Percentiles rank a stretch among this genome's conserved stretches.
These are phyloP conservation scores for Trichoplusia ni DNA, from an alignment of 1,140 invertebrate genomes.

Conservation along the genomic window DNA sequence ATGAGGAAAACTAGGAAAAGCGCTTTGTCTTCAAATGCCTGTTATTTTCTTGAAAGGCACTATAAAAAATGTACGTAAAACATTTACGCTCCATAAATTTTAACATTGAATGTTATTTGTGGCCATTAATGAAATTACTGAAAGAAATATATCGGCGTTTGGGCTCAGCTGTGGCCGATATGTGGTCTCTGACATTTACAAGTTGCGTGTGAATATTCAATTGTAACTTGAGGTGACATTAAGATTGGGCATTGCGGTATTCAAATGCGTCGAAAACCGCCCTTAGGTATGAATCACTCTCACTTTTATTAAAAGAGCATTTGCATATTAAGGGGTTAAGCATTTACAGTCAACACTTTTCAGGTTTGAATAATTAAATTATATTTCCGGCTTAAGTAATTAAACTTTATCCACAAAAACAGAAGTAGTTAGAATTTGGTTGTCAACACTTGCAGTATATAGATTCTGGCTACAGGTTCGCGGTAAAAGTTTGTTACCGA, in stretches of 20 bases:
- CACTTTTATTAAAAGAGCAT: not conserved
- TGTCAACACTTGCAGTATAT: too few species aligned
- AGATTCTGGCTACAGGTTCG: too few species aligned
- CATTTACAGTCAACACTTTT: too few species aligned
- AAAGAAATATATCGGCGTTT: constrained; percentile 36
- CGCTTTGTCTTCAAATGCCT: constrained; percentile 67
- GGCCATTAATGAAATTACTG: constrained; percentile 49
- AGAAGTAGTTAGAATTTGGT: too few species aligned
- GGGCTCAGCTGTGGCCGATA: constrained; percentile 20
- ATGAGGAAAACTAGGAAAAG: constrained; percentile 48
- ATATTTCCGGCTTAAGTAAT: too few species aligned
- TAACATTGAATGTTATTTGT: constrained; percentile 57
- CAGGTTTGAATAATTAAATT: too few species aligned
- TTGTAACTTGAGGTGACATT: not conserved
- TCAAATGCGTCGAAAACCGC: not conserved
- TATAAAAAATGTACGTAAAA: constrained; percentile 67
- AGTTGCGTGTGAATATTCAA: constrained; percentile 21
- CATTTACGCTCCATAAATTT: constrained; percentile 65
- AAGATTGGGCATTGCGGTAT: not conserved
- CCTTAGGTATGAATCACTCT: not conserved
- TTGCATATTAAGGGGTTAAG: too few species aligned
- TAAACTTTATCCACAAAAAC: too few species aligned
- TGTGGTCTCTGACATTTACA: constrained; percentile 5
- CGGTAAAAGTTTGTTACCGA: too few species aligned
- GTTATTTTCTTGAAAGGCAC: constrained; percentile 72